phyloP scores from a whole-genome alignment of 2,113 vertebrate species.

The Petroica traversi region DNA sequence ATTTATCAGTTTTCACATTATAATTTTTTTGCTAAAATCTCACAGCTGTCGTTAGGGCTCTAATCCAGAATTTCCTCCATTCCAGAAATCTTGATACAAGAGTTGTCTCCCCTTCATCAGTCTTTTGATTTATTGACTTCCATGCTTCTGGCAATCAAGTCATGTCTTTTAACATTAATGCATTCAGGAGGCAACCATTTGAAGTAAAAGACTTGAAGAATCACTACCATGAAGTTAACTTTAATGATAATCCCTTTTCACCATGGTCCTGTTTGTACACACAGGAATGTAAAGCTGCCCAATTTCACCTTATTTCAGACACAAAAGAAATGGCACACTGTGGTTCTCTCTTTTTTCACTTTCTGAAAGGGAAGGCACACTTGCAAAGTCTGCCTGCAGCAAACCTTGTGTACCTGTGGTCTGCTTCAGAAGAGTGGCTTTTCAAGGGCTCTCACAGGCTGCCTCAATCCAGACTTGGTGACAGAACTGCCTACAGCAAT shows the following conservation, averaged over 20 bases:
- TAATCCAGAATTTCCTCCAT: neutral
- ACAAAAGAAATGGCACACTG: neutral
- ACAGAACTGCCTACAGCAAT: neutral
- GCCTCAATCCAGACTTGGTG: neutral
- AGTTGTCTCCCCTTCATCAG: neutral
- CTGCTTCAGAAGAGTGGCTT: neutral
- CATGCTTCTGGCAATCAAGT: neutral
- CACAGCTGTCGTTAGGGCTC: neutral
- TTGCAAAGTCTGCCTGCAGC: neutral
- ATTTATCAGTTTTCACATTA: neutral
- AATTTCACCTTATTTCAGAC: neutral
- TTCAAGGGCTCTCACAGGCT: neutral
- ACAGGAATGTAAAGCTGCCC: neutral
- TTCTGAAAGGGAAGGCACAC: neutral
- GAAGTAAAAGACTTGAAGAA: neutral
- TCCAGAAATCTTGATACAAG: neutral
- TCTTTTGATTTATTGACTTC: neutral
- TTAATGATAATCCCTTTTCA: neutral
- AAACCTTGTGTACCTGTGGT: neutral
- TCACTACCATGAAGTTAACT: neutral
- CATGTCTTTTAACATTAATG: neutral
- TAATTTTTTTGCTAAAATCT: neutral
- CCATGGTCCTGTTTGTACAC: neutral
- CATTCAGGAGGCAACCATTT: neutral
- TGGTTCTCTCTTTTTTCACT: neutral